Evolutionary conservation across 2,797 vertebrate genomes (phyloP), one percentile per base, ranked within the genome.

Genomic region (Rhyacichthys aspro): DNA sequence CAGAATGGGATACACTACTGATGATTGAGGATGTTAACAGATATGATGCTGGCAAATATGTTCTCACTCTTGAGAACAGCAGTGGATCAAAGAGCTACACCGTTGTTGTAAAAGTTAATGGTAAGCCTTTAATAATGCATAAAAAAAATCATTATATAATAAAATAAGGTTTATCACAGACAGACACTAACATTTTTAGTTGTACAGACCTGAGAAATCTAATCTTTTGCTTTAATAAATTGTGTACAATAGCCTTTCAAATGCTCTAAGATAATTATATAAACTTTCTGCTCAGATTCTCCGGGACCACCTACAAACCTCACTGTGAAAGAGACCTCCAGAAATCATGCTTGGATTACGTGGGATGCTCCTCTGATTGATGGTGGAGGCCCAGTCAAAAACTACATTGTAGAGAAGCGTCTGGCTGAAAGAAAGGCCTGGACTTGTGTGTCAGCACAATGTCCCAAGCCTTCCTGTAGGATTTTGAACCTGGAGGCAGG

Each of bases 21-120:
- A 92, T 95, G 82, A 91, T 95, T 69, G 97, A 99, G 90, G 91
- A 95, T 49, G 85, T 99, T n/a, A 97, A 96, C 88, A 94, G 95
- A 93, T 98, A 97, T 0, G 98, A 99, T 72, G 96, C 97, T 49
- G 98, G 97, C 70, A 99, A 99, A 92, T 99, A 99, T 0, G 87
- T 97, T 33, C 86, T 99, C 57, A 88, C 93, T 14, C 87, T 99
- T 67, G 97, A 99, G 81, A 99, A 99, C 81, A 96, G 91, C 86
- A 96, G 95, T 39, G 98, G 98, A 67, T 89, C 95, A 67, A 99
- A 99, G 79, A 91, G 93, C 44, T 99, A 98, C 67, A 96, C 93
- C 50, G 96, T 99, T 43, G 91, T 96, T 33, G 96, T 99, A 38
- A 99, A 99, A 88, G 95, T 99, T 71, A 94, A 94, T 7, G 98